Base-by-base conservation (phyloP, 1,140 invertebrate genomes). In the Saccostrea echinata region DNA sequence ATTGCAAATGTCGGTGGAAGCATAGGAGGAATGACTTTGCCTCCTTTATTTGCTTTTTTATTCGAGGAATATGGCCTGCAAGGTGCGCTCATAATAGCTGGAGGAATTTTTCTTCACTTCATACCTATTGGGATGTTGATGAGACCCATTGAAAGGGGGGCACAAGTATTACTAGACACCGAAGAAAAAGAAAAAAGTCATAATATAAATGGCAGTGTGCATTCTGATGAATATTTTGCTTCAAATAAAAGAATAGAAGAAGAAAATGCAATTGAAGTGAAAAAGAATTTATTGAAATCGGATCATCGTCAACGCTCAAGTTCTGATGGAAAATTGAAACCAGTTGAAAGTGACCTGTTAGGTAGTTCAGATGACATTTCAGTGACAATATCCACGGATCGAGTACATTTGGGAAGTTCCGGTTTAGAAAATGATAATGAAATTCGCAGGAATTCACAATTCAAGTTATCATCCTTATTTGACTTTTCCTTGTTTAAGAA, bases 61-160 rank as follows among this genome's bases (percentile, higher is more conserved):
- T 96, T 98, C 18, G 93, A 96, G 0, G 90, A 93, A 1, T 96
- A 96, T 55, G 97, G 96, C 3, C 98, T 98, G 97, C 95, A 96
- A 88, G 93, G 94, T 0, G 96, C 97, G 0, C 92, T 98, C 16
- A 24, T 91, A 0, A 61, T 93, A 24, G 84, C 91, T 6, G 90
- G 86, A 0, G 92, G 97, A 96, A 94, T 92, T 3, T 68, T 51
- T 27, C 64, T 89, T 11, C 43, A 89, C 8, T 71, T 61, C 11
- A 21, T 89, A 12, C 64, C 68, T 24, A 82, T 82, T 35, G 85
- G 61, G 12, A 43, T 81, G 27, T 43, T 89, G 3, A 51, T 86
- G 21, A 30, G 88, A 76, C 85, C 85, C 18, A 55, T 52, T 53
- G 33, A 82, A 11, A 86, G 86, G 35, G 86, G 86, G 43, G 24